Evolutionary conservation across 2,113 vertebrate species (phyloP).

Genomic region (Calcarius ornatus): DNA sequence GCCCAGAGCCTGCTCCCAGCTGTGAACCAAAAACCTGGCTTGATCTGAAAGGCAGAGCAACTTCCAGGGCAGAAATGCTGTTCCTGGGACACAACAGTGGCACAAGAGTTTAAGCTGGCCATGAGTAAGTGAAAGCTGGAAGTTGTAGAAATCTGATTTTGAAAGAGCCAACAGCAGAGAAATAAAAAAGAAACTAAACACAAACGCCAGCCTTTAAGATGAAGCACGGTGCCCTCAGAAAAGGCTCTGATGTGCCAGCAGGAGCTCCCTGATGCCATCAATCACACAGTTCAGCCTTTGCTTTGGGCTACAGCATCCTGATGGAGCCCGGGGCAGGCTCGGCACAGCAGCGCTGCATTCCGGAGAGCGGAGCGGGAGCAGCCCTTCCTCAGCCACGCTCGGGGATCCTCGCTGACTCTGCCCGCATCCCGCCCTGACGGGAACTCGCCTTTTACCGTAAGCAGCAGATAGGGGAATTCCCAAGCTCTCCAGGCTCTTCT

Average conservation of each 20-base stretch:
- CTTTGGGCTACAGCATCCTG: not conserved
- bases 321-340: not conserved
- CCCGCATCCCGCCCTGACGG: not conserved
- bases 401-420: accelerated
- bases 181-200: not conserved
- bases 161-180: not conserved
- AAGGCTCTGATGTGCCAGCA: not conserved
- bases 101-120: not conserved
- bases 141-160: not conserved
- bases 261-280: not conserved
- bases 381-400: not conserved
- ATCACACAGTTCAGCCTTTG: not conserved
- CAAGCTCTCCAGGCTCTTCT: not conserved
- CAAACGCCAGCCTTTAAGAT: accelerated
- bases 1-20: not conserved
- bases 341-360: accelerated
- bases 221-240: accelerated
- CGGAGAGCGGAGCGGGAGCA: not conserved
- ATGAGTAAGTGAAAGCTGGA: not conserved
- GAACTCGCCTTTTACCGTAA: not conserved
- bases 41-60: not conserved
- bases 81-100: accelerated
- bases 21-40: not conserved
- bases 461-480: not conserved
- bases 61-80: not conserved